These are phyloP conservation scores for Sylvilagus floridanus DNA, from an alignment of 2,797 vertebrate species.

Conservation along the genomic window DNA sequence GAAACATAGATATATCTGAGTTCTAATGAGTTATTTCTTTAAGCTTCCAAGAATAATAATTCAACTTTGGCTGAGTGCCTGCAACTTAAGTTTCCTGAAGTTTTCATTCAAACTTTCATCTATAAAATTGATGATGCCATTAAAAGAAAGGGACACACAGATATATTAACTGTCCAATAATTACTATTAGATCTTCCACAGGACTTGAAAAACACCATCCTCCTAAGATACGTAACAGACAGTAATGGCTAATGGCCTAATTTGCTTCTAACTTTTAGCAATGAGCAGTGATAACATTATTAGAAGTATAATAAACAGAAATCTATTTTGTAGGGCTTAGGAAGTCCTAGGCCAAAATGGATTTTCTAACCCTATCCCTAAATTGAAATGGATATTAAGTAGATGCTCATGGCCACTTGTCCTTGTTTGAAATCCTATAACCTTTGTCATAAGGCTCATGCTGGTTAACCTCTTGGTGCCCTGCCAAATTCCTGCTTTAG, in stretches of 20 bases:
- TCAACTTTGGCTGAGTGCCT: constrained; percentile 82
- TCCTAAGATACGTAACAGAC: constrained; percentile 82
- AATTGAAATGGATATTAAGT: constrained; percentile 75
- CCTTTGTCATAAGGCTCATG: constrained; percentile 74
- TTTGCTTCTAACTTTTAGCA: constrained; percentile 85
- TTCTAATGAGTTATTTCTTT: constrained; percentile 66
- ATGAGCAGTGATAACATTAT: constrained; percentile 77
- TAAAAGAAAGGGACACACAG: constrained; percentile 84
- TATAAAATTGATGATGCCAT: constrained; percentile 85
- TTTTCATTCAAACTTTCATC: constrained; percentile 86
- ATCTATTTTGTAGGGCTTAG: constrained; percentile 60
- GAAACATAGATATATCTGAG: constrained; percentile 74
- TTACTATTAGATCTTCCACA: constrained; percentile 85
- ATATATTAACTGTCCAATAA: constrained; percentile 82
- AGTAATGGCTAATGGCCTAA: constrained; percentile 85
- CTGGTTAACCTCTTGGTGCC: constrained; percentile 64
- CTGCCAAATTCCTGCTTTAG: constrained; percentile 55
- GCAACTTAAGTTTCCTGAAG: constrained; percentile 83
- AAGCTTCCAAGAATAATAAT: constrained; percentile 78
- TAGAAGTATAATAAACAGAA: constrained; percentile 73
- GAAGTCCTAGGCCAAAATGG: background rate
- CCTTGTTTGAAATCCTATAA: constrained; percentile 69
- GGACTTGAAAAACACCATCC: constrained; percentile 85
- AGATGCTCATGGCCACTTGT: constrained; percentile 68
- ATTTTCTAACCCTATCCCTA: constrained; percentile 73